These are phyloP conservation scores for Notodonta dromedarius DNA, from an alignment of 2,888 invertebrate species.

Conservation along the genomic window DNA sequence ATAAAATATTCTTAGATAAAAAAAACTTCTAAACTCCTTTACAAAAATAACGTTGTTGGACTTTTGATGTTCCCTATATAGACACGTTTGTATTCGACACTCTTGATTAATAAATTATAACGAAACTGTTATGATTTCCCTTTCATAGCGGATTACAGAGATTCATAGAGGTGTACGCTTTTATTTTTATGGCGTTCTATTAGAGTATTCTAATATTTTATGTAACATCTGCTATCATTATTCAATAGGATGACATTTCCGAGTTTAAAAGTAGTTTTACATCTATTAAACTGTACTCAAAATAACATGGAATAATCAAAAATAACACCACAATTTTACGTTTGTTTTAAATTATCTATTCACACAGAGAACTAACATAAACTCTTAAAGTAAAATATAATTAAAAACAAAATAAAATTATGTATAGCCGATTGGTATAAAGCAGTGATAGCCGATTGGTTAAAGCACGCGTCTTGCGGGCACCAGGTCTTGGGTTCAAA, in stretches of 20 bases:
- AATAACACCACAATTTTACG: too few relatives aligned
- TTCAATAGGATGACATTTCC: slow-evolving; percentile 55
- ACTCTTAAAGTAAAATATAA: too few relatives aligned
- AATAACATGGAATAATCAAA: background rate
- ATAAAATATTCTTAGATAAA: slow-evolving; percentile 56
- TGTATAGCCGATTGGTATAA: too few relatives aligned
- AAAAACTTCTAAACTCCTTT: slow-evolving; percentile 24
- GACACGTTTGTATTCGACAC: slow-evolving; percentile 63
- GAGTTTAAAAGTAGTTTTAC: slow-evolving; percentile 36
- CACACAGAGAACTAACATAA: too few relatives aligned
- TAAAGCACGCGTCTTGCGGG: too few relatives aligned
- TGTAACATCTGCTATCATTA: slow-evolving; percentile 62
- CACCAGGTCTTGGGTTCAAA: too few relatives aligned
- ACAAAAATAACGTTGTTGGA: slow-evolving; percentile 36
- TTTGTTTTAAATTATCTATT: too few relatives aligned
- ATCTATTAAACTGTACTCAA: slow-evolving; percentile 13
- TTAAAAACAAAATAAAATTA: too few relatives aligned
- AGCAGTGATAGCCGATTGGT: too few relatives aligned
- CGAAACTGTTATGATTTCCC: slow-evolving; percentile 61
- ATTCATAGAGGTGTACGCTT: slow-evolving; percentile 49
- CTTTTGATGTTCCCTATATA: slow-evolving; percentile 57
- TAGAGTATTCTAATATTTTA: slow-evolving; percentile 52
- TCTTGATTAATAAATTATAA: slow-evolving; percentile 69
- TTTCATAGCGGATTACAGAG: slow-evolving; percentile 66
- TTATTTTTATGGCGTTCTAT: slow-evolving; percentile 60